Percentiles rank a stretch among this genome's conserved stretches.
phyloP scores from a whole-genome alignment of 2,113 vertebrate species.

The Himantopus leucocephalus region DNA sequence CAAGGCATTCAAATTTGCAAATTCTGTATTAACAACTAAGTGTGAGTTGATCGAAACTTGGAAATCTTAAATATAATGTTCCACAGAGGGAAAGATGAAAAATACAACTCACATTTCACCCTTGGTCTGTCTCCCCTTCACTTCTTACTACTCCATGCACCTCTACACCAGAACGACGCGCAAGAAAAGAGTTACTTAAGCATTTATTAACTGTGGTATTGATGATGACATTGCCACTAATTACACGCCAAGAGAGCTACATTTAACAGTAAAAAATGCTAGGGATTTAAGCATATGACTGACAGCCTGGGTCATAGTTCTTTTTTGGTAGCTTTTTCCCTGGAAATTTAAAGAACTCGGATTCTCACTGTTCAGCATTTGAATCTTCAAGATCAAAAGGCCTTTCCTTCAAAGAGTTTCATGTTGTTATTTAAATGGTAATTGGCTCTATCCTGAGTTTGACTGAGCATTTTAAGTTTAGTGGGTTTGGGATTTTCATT shows the following conservation, averaged over 20 bases:
- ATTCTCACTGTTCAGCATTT: slow-evolving; percentile 50
- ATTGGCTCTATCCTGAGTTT: slow-evolving; percentile 52
- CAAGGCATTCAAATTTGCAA: background rate
- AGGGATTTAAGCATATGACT: background rate
- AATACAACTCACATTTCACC: background rate
- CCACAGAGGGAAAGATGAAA: background rate
- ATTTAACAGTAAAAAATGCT: slow-evolving; percentile 30
- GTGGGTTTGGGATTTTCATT: slow-evolving; percentile 41
- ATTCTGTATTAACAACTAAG: background rate
- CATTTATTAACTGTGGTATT: background rate
- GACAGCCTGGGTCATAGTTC: slow-evolving; percentile 3
- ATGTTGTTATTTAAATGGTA: slow-evolving; percentile 73
- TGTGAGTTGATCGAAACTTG: background rate
- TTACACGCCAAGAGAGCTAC: background rate
- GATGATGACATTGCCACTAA: background rate
- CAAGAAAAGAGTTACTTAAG: background rate
- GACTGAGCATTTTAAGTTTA: slow-evolving; percentile 51
- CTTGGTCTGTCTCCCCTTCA: background rate
- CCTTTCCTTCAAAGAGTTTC: slow-evolving; percentile 64
- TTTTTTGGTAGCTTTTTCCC: background rate
- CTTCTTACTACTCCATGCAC: background rate
- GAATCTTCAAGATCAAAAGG: slow-evolving; percentile 65
- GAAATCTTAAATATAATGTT: background rate
- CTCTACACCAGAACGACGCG: background rate
- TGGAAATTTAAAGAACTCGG: slow-evolving; percentile 52